Evolutionary conservation across 2,888 invertebrate species (phyloP), one percentile per base, ranked within the genome.

Genomic region (Lordiphosa andalusiaca): DNA sequence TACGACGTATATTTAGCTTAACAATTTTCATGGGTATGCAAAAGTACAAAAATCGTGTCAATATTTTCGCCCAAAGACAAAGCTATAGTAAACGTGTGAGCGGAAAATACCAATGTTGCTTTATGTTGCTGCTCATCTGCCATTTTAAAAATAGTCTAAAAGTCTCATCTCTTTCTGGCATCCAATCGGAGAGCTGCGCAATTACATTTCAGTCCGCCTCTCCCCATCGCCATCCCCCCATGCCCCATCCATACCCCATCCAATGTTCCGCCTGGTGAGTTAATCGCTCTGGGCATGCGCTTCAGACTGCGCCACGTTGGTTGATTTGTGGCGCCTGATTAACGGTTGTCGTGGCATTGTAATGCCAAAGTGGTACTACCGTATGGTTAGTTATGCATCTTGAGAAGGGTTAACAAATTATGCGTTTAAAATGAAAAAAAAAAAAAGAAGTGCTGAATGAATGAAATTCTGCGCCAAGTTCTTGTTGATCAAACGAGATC

Each of bases 271-370:
- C 7, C 2, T 25, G 25, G 7, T 25, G 10, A 30, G 51, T 44
- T 57, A 65, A 54, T 56, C 55, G 57, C 42, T 48, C 7, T 38
- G 12, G 16, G 7, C 50, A 37, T 9, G 23, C 25, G 25, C 37
- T 38, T 9, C 9, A 13, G 9, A n/a, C 44, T 37, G 25, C 36
- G 51, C 37, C 54, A 9, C 53, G 44, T 36, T 47, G 55, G 50
- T 59, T 72, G 72, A 81, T 78, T 81, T 78, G 72, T 67, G 71
- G 68, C 72, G 77, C 78, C 73, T 78, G 75, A 82, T 82, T 80
- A 80, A 71, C 76, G 82, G 80, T 58, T 80, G 73, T 82, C 78
- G 75, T 60, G 33, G n/a, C 54, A 49, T 51, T 40, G 35, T 49
- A 47, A 25, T 7, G 25, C 30, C 9, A 30, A 30, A 30, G 30